A percentile compares a stretch with the other conserved stretches of the same genome.
These are phyloP conservation scores for Oxyruncus cristatus DNA, from an alignment of 2,113 vertebrate species.

Conservation along the genomic window DNA sequence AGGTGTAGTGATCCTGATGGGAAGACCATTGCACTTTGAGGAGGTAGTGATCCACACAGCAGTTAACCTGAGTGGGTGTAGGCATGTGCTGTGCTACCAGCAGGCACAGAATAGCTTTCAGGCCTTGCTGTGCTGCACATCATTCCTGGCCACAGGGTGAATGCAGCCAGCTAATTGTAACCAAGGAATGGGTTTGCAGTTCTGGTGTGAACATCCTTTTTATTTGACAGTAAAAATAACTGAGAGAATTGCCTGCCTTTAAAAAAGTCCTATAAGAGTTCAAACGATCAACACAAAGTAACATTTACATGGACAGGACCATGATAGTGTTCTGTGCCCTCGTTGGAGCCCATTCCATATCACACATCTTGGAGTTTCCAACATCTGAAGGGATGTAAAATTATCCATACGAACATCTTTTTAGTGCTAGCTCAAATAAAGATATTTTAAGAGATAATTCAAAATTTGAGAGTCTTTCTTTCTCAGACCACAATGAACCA, in stretches of 20 bases:
- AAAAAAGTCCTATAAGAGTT: background rate
- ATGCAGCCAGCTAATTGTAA: fast-evolving
- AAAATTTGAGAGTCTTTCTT: background rate
- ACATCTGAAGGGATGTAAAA: background rate
- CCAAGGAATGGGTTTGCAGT: background rate
- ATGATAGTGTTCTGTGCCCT: background rate
- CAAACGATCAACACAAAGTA: background rate
- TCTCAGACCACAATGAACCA: background rate
- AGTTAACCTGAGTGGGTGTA: background rate
- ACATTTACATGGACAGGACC: background rate
- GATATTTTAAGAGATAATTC: background rate
- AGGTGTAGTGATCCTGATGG: background rate
- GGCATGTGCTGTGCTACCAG: background rate
- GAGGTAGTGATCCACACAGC: background rate
- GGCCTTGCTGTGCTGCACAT: background rate
- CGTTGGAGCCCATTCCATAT: background rate
- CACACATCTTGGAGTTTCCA: background rate
- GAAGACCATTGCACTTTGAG: background rate
- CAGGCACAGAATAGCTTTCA: background rate
- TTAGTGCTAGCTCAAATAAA: background rate
- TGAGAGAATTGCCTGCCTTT: background rate
- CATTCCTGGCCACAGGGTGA: background rate
- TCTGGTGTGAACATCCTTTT: background rate
- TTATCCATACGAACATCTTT: background rate
- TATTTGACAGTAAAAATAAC: background rate